Evolutionary conservation across 2,888 invertebrate species (phyloP), one percentile per base, ranked within the genome.

Genomic region (Xylophagus ater): DNA sequence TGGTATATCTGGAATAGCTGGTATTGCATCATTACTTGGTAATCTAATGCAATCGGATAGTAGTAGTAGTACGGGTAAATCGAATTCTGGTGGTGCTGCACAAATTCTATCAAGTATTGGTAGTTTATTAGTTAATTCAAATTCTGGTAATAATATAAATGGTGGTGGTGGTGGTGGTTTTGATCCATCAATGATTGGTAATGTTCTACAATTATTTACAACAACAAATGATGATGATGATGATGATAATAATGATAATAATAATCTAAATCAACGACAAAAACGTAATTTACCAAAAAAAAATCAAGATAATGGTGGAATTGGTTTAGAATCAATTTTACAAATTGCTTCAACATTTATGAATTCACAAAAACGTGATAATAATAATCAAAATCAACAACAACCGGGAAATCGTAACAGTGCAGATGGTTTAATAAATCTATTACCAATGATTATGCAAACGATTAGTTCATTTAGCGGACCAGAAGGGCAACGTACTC

Each of bases 361-460:
- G 47, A 67, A 66, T 1, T 69, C 65, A 6, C 55, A 58, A 37
- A 53, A 48, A 39, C 60, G 67, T 25, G 33, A 19, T n/a, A 26
- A 18, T 13, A 26, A 12, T 19, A 65, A 66, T 19, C 45, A 48
- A 23, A 37, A 44, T 20, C 47, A 53, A 3, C 54, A 56, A 28
- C 52, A 54, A 28, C 52, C 55, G 30, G 32, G 34, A 14, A 12
- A 37, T 31, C 30, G 39, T 18, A 35, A 17, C 39, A 43, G 53
- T 21, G n/a, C n/a, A n/a, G 59, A 52, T 48, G 59, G 52, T 41
- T 52, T 56, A 33, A 62, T 76, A 65, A 71, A 72, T 34, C 58
- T 79, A 2, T 54, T 85, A 43, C 83, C 85, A 0, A 63, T 81
- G 59, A 59, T 84, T 1, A 65, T 84, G 67, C 78, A 77, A 45